Base-by-base conservation (phyloP, 2,888 invertebrate genomes). In the Andrena flavipes region DNA sequence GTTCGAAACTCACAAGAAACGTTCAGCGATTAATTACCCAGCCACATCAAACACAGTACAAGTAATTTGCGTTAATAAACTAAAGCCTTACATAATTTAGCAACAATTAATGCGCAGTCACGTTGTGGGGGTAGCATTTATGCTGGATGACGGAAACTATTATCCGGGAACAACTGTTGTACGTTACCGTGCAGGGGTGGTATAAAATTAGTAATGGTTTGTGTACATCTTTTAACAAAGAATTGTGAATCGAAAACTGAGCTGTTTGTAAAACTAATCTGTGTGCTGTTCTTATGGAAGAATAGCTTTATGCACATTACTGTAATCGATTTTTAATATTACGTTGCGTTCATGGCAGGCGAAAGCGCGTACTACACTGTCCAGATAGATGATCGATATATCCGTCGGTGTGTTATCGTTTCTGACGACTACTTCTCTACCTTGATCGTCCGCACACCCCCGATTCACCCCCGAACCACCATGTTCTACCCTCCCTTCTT, bases 391-490 rank as follows among this genome's bases (percentile, higher is more conserved):
- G 90, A 91, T 91, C 91, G 90, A 91, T 91, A 90, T 91, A 90
- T 89, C 86, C 89, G 87, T 89, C 87, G 84, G 86, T 89, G 90
- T 88, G 90, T 91, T 91, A 92, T 92, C 90, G 89, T 89, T 90
- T 89, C 89, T 88, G 90, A 90, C 90, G 88, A 91, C 88, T 85
- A 88, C 77, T 73, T 82, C 77, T 71, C 75, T 83, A 80, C 83
- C 75, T 84, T 87, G 67, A 75, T 85, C 82, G 69, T 72, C 79
- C 76, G 67, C 75, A 68, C 78, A 84, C 74, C 81, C 75, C 76
- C 71, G 64, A 68, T 76, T 59, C 80, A 78, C 77, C 84, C 79
- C 51, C 76, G 69, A 74, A 80, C 80, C 76, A 76, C 84, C 84
- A 72, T 84, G 80, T 83, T 70, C 76, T 64, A 84, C 75, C 63